Conservation (phyloP, 2,797 vertebrate genomes). For the Phaenicophaeus curvirostris region DNA sequence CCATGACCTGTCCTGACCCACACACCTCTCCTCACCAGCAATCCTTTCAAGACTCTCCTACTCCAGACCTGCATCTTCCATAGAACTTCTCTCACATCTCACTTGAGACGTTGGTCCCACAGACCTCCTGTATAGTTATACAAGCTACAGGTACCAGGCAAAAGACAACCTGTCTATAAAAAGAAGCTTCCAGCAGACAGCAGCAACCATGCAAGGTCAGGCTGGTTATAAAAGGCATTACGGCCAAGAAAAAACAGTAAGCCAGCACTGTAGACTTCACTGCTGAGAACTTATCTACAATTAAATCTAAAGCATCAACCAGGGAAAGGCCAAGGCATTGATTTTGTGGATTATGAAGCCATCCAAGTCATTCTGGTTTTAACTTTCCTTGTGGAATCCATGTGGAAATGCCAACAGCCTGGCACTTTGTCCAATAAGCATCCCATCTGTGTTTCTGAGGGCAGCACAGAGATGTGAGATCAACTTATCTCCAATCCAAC, state of each 20-base stretch:
- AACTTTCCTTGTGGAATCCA: background rate
- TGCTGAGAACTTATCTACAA: background rate
- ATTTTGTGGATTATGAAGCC: background rate
- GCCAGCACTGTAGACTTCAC: background rate
- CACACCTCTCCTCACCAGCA: background rate
- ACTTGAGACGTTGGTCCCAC: background rate
- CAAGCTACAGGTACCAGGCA: background rate
- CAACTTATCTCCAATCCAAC: slow-evolving; percentile 19
- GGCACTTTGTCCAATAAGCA: background rate
- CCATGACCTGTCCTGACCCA: background rate
- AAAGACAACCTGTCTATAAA: background rate
- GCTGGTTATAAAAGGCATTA: background rate
- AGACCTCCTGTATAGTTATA: background rate
- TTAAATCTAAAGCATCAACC: background rate
- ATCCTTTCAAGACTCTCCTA: background rate
- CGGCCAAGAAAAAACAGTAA: background rate
- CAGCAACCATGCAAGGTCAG: background rate
- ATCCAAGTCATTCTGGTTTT: slow-evolving; percentile 4
- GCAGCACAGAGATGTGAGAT: background rate
- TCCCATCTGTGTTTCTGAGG: background rate
- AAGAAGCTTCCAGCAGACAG: slow-evolving; percentile 5
- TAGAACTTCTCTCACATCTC: background rate
- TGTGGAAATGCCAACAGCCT: background rate
- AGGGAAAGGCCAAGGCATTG: background rate
- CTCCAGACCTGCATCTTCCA: background rate